phyloP scores from a whole-genome alignment of 2,797 vertebrate species.

The Poecilia gillii region DNA sequence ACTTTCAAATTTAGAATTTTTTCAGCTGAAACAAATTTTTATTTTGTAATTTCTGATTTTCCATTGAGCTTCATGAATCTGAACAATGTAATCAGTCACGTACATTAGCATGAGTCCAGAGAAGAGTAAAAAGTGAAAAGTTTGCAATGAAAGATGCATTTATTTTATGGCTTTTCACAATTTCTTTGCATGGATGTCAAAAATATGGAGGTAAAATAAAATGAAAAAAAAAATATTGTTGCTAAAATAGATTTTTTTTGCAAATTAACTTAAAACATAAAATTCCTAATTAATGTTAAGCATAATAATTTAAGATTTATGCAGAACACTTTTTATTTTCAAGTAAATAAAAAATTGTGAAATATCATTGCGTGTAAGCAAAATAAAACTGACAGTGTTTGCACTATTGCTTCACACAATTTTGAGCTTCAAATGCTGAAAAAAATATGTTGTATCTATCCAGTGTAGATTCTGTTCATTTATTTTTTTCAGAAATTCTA shows the following conservation, averaged over 20 bases:
- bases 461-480: not conserved
- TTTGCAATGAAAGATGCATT: not conserved
- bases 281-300: conserved; percentile 28
- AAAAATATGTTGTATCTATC: not conserved
- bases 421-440: not conserved
- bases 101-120: not conserved
- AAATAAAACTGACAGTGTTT: not conserved
- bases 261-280: conserved; percentile 35
- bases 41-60: not conserved
- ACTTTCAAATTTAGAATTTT: not conserved
- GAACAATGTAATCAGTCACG: no score
- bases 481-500: not conserved
- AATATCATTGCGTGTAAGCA: not conserved
- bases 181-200: not conserved
- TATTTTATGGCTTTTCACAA: not conserved
- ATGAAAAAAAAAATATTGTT: not conserved
- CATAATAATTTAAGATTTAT: conserved; percentile 37
- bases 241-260: conserved; percentile 8
- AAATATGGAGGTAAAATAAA: not conserved
- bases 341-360: conserved; percentile 11
- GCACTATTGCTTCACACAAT: not conserved
- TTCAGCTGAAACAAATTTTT: not conserved
- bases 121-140: not conserved
- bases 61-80: not conserved
- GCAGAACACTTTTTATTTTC: conserved; percentile 16